Conservation (phyloP, 2,888 invertebrate genomes). For the Thymelicus lineola region DNA sequence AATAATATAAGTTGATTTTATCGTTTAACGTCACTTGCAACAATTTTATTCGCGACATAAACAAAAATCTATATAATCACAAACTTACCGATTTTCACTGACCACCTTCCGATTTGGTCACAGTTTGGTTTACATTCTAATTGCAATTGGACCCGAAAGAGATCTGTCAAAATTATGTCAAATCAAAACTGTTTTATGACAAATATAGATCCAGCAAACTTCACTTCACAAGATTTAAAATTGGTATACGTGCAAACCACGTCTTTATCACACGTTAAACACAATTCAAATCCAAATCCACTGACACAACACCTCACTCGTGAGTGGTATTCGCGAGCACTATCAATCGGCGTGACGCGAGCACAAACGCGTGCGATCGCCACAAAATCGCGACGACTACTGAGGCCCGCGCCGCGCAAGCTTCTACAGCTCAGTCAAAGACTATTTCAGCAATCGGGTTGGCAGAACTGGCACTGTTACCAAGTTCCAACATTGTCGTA, state of each 20-base stretch:
- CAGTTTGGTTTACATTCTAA: constrained; percentile 33
- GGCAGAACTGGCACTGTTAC: constrained; percentile 58
- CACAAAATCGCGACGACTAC: constrained; percentile 65
- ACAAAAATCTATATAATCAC: constrained; percentile 12
- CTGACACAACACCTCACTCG: constrained; percentile 48
- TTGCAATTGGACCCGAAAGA: constrained; percentile 9
- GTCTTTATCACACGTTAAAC: constrained; percentile 41
- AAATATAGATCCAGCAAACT: constrained; percentile 7
- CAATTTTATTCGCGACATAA: not conserved
- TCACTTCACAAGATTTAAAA: constrained; percentile 9
- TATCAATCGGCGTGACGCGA: constrained; percentile 50
- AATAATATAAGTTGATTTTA: no score
- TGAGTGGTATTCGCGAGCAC: constrained; percentile 59
- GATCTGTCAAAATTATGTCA: constrained; percentile 31
- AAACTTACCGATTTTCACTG: constrained; percentile 35
- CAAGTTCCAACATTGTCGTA: constrained; percentile 46
- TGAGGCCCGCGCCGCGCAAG: constrained; percentile 70
- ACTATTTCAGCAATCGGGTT: constrained; percentile 52
- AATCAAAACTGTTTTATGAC: constrained; percentile 19
- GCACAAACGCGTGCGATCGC: constrained; percentile 55
- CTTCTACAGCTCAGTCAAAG: constrained; percentile 68
- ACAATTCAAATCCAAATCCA: constrained; percentile 44
- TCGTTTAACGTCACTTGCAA: no score
- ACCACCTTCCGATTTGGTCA: constrained; percentile 11
- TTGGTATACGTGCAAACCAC: constrained; percentile 1